Evolutionary conservation across 2,888 invertebrate species (phyloP).

Genomic region (Tetrapedia diversipes): DNA sequence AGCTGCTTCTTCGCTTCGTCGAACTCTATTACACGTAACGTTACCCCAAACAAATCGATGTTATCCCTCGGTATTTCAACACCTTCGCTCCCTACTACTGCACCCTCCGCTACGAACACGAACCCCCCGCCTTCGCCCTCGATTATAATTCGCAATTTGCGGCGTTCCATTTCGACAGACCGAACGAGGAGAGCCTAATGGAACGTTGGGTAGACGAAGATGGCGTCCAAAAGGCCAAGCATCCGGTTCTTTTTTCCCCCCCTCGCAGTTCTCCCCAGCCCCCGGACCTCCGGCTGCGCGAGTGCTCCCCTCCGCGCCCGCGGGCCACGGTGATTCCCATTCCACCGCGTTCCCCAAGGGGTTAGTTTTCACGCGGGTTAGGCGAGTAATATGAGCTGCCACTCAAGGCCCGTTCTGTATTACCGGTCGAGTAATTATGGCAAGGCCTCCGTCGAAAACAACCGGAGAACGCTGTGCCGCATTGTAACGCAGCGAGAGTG

Average conservation of each 20-base stretch:
- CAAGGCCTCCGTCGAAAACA: slow-evolving; percentile 68
- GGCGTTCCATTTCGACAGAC: slow-evolving; percentile 15
- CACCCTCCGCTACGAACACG: too few relatives aligned
- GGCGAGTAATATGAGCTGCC: slow-evolving; percentile 81
- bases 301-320: slow-evolving; percentile 35
- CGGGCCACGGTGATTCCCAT: slow-evolving; percentile 68
- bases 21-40: too few relatives aligned
- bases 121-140: not conserved
- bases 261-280: slow-evolving; percentile 25
- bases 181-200: slow-evolving; percentile 20
- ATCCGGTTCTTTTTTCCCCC: slow-evolving; percentile 52
- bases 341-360: slow-evolving; percentile 73
- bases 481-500: slow-evolving; percentile 74
- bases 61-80: too few relatives aligned
- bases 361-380: slow-evolving; percentile 80
- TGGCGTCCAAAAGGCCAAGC: slow-evolving; percentile 59
- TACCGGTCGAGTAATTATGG: slow-evolving; percentile 80
- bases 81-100: too few relatives aligned
- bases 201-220: slow-evolving; percentile 48
- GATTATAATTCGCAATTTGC: slow-evolving; percentile 38
- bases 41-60: too few relatives aligned
- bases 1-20: too few relatives aligned
- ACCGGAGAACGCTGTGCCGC: slow-evolving; percentile 61
- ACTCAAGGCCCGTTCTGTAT: slow-evolving; percentile 79
- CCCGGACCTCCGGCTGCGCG: slow-evolving; percentile 12